Evolutionary conservation across 2,113 vertebrate species (phyloP).

Genomic region (Paraplagusia blochii): DNA sequence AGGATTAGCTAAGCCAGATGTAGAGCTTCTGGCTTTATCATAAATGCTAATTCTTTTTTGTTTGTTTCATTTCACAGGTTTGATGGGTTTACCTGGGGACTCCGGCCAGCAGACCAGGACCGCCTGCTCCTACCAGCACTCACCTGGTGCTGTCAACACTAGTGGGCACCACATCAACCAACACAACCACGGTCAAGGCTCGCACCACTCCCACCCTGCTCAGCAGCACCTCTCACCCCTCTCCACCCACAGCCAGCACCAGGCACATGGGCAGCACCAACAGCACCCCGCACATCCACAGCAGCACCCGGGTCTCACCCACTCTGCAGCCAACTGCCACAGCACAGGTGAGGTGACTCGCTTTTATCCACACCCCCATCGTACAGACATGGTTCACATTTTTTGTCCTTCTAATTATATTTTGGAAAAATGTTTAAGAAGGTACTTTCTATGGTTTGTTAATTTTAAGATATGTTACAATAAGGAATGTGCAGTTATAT

Average conservation of each 20-base stretch:
- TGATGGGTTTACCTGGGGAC: conserved; percentile 80
- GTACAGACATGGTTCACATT: too few relatives aligned
- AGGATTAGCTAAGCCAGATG: too few relatives aligned
- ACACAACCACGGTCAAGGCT: conserved; percentile 54
- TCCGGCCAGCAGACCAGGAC: conserved; percentile 77
- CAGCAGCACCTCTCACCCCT: conserved; percentile 76
- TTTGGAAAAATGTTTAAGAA: too few relatives aligned
- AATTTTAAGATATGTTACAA: too few relatives aligned
- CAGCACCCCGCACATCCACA: conserved; percentile 70
- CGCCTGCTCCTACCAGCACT: conserved; percentile 84
- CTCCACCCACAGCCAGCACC: conserved; percentile 62
- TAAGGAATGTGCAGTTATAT: too few relatives aligned
- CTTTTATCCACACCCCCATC: too few relatives aligned
- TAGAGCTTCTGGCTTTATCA: too few relatives aligned
- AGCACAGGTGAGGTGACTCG: too few relatives aligned
- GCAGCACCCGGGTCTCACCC: conserved; percentile 72
- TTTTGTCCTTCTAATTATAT: too few relatives aligned
- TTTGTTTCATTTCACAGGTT: conserved; percentile 59
- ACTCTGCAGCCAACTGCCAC: conserved; percentile 18
- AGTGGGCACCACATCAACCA: conserved; percentile 75
- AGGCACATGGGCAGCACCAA: conserved; percentile 52
- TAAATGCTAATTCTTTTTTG: neutral
- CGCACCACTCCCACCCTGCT: conserved; percentile 69
- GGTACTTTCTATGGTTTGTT: too few relatives aligned
- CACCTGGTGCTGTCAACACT: conserved; percentile 69